Evolutionary conservation across 2,113 vertebrate genomes (phyloP).

Genomic region (Rhinolophus ferrumequinum): DNA sequence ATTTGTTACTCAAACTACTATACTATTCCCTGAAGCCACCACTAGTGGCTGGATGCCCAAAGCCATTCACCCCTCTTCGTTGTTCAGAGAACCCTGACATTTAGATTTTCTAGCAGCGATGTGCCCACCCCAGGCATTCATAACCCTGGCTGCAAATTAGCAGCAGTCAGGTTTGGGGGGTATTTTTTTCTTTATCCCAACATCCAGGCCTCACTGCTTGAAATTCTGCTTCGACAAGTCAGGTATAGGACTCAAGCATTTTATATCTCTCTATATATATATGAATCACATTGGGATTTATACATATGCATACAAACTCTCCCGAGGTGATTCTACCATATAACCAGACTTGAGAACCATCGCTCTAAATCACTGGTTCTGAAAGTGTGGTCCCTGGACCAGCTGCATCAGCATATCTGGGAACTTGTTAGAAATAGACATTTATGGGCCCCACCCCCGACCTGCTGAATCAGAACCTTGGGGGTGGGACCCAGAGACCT

Average conservation of each 20-base stretch:
- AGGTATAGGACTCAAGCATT: not conserved
- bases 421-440: not conserved
- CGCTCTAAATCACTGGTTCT: not conserved
- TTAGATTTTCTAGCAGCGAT: not conserved
- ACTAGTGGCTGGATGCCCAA: not conserved
- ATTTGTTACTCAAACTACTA: no score
- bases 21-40: not conserved
- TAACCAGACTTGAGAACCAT: not conserved
- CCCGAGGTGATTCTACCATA: not conserved
- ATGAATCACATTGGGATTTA: not conserved
- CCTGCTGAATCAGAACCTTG: not conserved
- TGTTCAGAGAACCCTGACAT: not conserved
- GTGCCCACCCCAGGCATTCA: not conserved
- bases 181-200: not conserved
- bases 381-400: not conserved
- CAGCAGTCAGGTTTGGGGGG: not conserved
- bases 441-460: not conserved
- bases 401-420: not conserved
- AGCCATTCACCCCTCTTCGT: not conserved
- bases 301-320: not conserved
- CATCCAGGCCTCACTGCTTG: not conserved
- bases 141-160: not conserved
- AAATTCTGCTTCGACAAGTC: not conserved
- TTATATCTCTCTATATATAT: no score
- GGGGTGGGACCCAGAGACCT: not conserved